A percentile compares a stretch with the other conserved stretches of the same genome.
These are phyloP conservation scores for Matsumyia berberina DNA, from an alignment of 2,888 invertebrate genomes.

Conservation along the genomic window DNA sequence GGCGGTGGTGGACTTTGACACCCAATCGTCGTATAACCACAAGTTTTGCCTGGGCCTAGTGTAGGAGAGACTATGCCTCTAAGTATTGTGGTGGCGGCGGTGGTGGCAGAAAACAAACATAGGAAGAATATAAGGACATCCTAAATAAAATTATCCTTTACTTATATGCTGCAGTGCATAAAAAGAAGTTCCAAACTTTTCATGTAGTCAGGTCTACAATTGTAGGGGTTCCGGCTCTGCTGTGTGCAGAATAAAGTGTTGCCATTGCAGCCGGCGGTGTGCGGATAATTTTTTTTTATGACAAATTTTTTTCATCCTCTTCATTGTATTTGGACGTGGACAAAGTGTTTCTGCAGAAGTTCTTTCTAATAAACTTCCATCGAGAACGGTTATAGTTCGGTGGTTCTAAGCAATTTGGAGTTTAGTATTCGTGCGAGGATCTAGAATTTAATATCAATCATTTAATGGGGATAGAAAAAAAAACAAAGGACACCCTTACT, in stretches of 20 bases:
- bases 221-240: slow-evolving; percentile 30
- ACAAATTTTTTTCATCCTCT: slow-evolving; percentile 49
- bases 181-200: slow-evolving; percentile 65
- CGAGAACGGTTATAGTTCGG: slow-evolving; percentile 52
- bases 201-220: slow-evolving; percentile 44
- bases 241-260: slow-evolving; percentile 54
- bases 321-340: slow-evolving; percentile 45
- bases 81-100: not conserved
- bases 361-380: slow-evolving; percentile 36
- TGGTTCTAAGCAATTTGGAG: slow-evolving; percentile 44
- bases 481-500: slow-evolving; percentile 13
- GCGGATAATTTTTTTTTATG: slow-evolving; percentile 55
- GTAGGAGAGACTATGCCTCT: slow-evolving; percentile 46
- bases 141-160: slow-evolving; percentile 73
- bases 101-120: slow-evolving; percentile 50
- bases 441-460: slow-evolving; percentile 32
- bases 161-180: slow-evolving; percentile 74
- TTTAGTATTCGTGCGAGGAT: slow-evolving; percentile 35
- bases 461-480: not conserved
- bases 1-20: slow-evolving; percentile 71
- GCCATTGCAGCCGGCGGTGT: slow-evolving; percentile 49
- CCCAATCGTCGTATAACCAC: slow-evolving; percentile 54
- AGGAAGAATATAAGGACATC: slow-evolving; percentile 67
- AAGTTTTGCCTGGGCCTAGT: slow-evolving; percentile 38
- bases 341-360: slow-evolving; percentile 40